Evolutionary conservation across 2,797 vertebrate species (phyloP).

Genomic region (Lycodopsis pacificus): DNA sequence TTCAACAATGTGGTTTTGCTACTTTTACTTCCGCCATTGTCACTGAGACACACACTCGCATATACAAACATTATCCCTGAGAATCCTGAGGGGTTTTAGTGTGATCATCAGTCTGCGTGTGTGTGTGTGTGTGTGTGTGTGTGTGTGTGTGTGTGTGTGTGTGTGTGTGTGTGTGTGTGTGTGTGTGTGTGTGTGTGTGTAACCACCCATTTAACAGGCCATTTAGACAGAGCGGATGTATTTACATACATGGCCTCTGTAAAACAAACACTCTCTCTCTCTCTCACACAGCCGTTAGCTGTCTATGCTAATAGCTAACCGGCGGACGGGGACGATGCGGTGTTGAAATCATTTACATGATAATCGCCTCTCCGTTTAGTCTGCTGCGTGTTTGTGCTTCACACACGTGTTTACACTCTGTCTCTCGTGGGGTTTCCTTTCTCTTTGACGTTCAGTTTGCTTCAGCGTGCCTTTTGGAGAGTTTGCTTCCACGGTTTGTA

Average conservation of each 20-base stretch:
- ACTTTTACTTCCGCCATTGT: neutral
- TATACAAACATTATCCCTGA: neutral
- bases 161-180: slow-evolving; percentile 36
- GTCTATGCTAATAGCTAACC: slow-evolving; percentile 19
- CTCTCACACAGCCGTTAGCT: slow-evolving; percentile 7
- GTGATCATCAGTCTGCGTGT: slow-evolving; percentile 45
- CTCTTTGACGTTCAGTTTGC: neutral
- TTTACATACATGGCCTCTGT: slow-evolving; percentile 56
- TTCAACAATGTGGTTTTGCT: neutral
- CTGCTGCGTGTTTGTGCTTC: neutral
- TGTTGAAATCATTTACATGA: slow-evolving; percentile 38
- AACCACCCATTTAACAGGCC: slow-evolving; percentile 45
- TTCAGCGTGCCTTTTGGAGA: neutral
- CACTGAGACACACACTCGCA: neutral
- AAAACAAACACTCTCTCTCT: slow-evolving; percentile 47
- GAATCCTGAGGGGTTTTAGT: slow-evolving; percentile 16
- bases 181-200: slow-evolving; percentile 42
- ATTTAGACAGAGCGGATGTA: slow-evolving; percentile 56
- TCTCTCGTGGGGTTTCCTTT: neutral
- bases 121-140: slow-evolving; percentile 34
- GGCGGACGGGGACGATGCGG: slow-evolving; percentile 1
- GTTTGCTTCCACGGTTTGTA: neutral
- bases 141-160: slow-evolving; percentile 42
- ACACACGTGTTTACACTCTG: slow-evolving; percentile 7
- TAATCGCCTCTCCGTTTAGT: slow-evolving; percentile 11